Evolutionary conservation across 2,888 invertebrate genomes (phyloP).

Genomic region (Drosophila vallismaia): DNA sequence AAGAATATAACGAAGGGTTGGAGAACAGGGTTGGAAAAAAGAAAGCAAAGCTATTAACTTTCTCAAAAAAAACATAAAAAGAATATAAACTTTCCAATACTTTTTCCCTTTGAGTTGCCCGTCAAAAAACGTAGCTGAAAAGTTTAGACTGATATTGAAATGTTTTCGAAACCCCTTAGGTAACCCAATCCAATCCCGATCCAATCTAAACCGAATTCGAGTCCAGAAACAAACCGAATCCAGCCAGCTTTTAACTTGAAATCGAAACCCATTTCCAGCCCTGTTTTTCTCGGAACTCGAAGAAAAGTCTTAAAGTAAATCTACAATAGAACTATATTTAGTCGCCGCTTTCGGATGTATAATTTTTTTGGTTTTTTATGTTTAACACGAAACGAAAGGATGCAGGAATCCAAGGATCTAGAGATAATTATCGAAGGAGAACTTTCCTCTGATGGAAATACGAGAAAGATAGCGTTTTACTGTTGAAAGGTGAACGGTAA

Average conservation of each 20-base stretch:
- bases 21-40: neutral
- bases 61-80: too few relatives aligned
- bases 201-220: neutral
- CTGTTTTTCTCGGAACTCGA: neutral
- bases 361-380: constrained; percentile 41
- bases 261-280: constrained; percentile 6
- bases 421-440: constrained; percentile 29
- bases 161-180: neutral
- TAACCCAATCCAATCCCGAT: too few relatives aligned
- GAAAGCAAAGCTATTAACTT: neutral
- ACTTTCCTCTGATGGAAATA: constrained; percentile 14
- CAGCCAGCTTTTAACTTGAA: constrained; percentile 1
- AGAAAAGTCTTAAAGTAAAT: constrained; percentile 21
- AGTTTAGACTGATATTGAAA: constrained; percentile 24
- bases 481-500: constrained; percentile 37
- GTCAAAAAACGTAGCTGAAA: neutral
- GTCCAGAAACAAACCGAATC: constrained; percentile 7
- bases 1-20: constrained; percentile 10
- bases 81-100: too few relatives aligned
- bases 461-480: constrained; percentile 24
- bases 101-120: neutral
- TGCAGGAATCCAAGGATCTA: constrained; percentile 30
- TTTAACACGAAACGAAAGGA: constrained; percentile 5
- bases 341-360: constrained; percentile 41
- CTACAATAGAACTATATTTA: constrained; percentile 40